Base-by-base conservation (phyloP, 1,140 invertebrate species). In the Ostrea denselamellosa region DNA sequence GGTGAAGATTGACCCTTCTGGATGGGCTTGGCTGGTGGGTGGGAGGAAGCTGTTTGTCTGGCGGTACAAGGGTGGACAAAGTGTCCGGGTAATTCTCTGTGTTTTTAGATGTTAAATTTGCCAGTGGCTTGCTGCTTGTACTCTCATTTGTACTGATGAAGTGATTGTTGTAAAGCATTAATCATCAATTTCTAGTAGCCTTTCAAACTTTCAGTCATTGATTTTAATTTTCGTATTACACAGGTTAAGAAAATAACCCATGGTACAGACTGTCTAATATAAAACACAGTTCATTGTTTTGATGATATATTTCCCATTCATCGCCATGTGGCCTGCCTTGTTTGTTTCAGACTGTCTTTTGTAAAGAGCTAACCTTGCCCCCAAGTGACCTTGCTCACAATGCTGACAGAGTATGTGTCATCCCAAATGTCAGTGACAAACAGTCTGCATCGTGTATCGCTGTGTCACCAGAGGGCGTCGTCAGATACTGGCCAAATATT, bases 311-410 rank as follows among this genome's bases (percentile, higher is more conserved):
- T n/a, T 2, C 34, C 34, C 5, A 44, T 44, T 44, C 34, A 44
- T 1, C 34, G 5, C 34, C 34, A 5, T 5, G 1, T 44, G 34
- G 5, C 34, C 34, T 58, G 54, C 34, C 25, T 34, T 85, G 25
- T 90, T 65, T 34, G 87, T 90, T 92, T 19, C 89, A 93, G 94
- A 92, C 87, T 96, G 96, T 91, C 17, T 92, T 94, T 83, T 98
- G 97, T 93, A 96, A 97, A 89, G 98, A 99, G 93, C 94, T 99
- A 4, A 97, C 97, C 3, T 94, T 99, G 19, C 98, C 98, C 0
- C 97, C 98, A 83, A 98, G 98, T 93, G 98, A 99, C 94, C 95
- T 99, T 19, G 97, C 97, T 2, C 98, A 99, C 94, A 97, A 97
- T 94, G 98, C 98, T n/a, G 97, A 98, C 87, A 96, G 98, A 51